Evolutionary conservation across 2,797 vertebrate species (phyloP), one percentile per base, ranked within the genome.

Genomic region (Erpetoichthys calabaricus): DNA sequence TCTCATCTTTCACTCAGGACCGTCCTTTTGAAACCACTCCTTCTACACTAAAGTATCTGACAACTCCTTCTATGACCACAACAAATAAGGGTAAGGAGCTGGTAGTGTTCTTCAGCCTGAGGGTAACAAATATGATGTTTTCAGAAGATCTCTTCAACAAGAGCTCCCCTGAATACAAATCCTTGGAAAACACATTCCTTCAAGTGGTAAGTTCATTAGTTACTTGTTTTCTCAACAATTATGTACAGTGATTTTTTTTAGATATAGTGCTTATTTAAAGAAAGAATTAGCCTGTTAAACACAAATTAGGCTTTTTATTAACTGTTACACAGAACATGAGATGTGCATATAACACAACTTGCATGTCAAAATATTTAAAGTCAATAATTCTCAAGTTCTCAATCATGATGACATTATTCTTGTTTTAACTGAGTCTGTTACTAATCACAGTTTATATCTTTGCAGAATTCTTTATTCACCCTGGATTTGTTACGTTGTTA

Each of bases 61-160:
- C 89, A 9, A 89, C 89, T 4, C 84, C 85, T 44, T 64, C 81
- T 56, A 78, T 83, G 83, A 91, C 86, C 45, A 75, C 67, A 0
- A 76, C 82, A 4, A 59, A 65, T 69, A 79, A 73, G 52, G 83
- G 85, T 62, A 78, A 72, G 56, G 92, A 97, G 61, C 78, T 94
- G 8, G 88, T 97, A 54, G 91, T 97, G 49, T 95, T 97, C 81
- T 93, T 97, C 79, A 94, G 91, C 64, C 71, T 94, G 57, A 76
- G 84, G 2, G 87, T 96, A 3, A 92, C 90, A 64, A 96, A 94
- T 78, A 78, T 94, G 83, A 74, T 78, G 67, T 98, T 98, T 74
- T 92, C 92, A 0, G 74, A 84, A 1, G 80, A 89, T 67, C 86
- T 98, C 51, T 98, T 91, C 80, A 91, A 98, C 58, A 90, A 84